phyloP scores from a whole-genome alignment of 2,888 invertebrate genomes.

The Abrostola tripartita region DNA sequence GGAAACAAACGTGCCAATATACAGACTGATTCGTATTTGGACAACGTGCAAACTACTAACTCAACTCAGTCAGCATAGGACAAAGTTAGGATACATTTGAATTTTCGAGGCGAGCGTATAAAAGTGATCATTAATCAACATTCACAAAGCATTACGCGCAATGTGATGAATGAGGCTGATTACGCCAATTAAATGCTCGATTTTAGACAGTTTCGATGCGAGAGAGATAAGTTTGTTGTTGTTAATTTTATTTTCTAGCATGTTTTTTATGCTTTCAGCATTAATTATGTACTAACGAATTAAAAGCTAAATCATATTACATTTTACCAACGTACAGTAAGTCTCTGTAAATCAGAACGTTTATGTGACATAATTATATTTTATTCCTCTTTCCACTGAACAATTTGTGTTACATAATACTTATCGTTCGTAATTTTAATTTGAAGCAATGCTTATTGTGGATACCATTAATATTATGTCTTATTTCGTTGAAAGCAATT shows the following conservation, averaged over 20 bases:
- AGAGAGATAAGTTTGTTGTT: slow-evolving; percentile 31
- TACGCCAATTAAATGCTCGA: slow-evolving; percentile 50
- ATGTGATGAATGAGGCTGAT: slow-evolving; percentile 55
- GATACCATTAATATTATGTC: too few species aligned
- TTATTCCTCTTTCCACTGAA: too few species aligned
- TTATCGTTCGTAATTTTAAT: too few species aligned
- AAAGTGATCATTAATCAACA: slow-evolving; percentile 56
- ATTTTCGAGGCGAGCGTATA: slow-evolving; percentile 43
- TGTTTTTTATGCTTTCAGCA: not conserved
- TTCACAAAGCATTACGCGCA: slow-evolving; percentile 52
- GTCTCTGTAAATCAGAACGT: too few species aligned
- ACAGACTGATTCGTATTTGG: slow-evolving; percentile 9
- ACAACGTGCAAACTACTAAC: slow-evolving; percentile 10
- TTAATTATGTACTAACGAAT: not conserved
- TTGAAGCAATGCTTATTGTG: too few species aligned
- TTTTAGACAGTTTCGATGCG: slow-evolving; percentile 40
- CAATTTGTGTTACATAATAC: too few species aligned
- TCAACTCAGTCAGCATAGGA: slow-evolving; percentile 34
- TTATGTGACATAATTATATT: too few species aligned
- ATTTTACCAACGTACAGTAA: too few species aligned
- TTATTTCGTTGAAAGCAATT: too few species aligned
- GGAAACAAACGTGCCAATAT: slow-evolving; percentile 6
- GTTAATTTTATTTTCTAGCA: slow-evolving; percentile 15
- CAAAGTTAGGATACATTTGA: slow-evolving; percentile 43
- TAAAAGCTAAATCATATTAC: not conserved